Percentiles rank a stretch among this genome's conserved stretches.
phyloP scores from a whole-genome alignment of 1,140 invertebrate species.

The Pseudomyrmex cubaensis region DNA sequence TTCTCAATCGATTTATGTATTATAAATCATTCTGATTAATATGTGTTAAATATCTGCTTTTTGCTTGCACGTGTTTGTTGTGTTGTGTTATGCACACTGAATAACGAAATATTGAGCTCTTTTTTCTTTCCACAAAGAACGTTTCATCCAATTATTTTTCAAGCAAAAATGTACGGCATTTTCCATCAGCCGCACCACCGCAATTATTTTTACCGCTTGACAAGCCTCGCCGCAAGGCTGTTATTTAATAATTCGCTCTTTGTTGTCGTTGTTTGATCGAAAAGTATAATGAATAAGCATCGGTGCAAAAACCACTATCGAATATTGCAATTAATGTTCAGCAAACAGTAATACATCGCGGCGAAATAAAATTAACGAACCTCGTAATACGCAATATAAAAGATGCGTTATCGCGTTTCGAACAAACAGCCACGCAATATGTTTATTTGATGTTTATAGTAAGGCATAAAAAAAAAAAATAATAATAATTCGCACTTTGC shows the following conservation, averaged over 20 bases:
- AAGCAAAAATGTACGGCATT: constrained; percentile 11
- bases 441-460: too few relatives aligned
- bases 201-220: constrained; percentile 15
- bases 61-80: not conserved
- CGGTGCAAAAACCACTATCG: not conserved
- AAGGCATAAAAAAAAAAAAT: constrained; percentile 27
- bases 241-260: constrained; percentile 20
- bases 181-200: not conserved
- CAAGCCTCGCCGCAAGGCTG: not conserved
- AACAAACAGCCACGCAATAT: not conserved
- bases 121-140: not conserved
- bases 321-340: constrained; percentile 12
- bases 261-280: constrained; percentile 1
- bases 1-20: not conserved
- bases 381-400: not conserved
- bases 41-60: not conserved
- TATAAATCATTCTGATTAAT: not conserved
- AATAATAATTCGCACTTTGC: not conserved
- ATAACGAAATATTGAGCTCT: constrained; percentile 6
- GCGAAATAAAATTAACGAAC: not conserved
- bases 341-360: not conserved
- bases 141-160: constrained; percentile 31
- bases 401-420: not conserved
- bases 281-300: constrained; percentile 3
- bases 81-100: not conserved